Evolutionary conservation across 2,888 invertebrate species (phyloP).

Genomic region (Athalia circularis): DNA sequence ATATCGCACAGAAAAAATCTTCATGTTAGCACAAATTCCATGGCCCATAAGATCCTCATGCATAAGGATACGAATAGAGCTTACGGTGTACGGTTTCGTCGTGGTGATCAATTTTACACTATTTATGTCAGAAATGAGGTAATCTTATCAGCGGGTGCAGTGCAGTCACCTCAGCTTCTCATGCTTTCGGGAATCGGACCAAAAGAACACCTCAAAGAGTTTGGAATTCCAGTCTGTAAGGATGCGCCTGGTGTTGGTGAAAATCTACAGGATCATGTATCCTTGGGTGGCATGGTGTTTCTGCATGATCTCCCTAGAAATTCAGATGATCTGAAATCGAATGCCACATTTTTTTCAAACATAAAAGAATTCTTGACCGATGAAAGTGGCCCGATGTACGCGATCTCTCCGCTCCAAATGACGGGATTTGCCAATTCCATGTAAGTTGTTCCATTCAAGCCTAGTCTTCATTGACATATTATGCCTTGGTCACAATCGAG

Average conservation of each 20-base stretch:
- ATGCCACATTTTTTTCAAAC: conserved; percentile 78
- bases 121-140: conserved; percentile 83
- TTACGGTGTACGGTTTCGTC: conserved; percentile 80
- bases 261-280: conserved; percentile 88
- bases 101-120: conserved; percentile 74
- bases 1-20: conserved; percentile 81
- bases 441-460: conserved; percentile 70
- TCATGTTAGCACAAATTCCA: conserved; percentile 81
- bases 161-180: conserved; percentile 76
- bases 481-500: too few relatives aligned
- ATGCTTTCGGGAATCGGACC: conserved; percentile 90
- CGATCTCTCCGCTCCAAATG: conserved; percentile 85
- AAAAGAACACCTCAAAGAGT: conserved; percentile 77
- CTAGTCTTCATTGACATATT: neutral
- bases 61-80: conserved; percentile 78
- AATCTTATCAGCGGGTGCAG: conserved; percentile 87
- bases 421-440: conserved; percentile 85
- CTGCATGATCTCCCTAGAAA: conserved; percentile 80
- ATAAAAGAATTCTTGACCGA: conserved; percentile 80
- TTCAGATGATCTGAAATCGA: conserved; percentile 73
- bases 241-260: conserved; percentile 83
- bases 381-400: conserved; percentile 81
- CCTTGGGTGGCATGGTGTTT: conserved; percentile 82
- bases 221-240: conserved; percentile 78
- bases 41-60: conserved; percentile 81